phyloP scores from a whole-genome alignment of 1,140 invertebrate genomes.

The Rhopalosiphum maidis region DNA sequence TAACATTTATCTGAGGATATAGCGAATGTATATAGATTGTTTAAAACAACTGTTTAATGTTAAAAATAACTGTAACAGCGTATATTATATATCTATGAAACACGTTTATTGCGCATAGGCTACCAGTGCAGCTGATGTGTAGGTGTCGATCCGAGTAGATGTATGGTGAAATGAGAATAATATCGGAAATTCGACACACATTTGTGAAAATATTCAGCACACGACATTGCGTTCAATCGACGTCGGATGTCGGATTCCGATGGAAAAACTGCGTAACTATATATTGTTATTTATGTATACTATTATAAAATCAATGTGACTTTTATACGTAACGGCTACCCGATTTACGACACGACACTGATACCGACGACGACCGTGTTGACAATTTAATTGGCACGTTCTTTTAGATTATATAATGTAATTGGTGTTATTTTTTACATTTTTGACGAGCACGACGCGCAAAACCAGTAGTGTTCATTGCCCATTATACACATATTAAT shows the following conservation, averaged over 20 bases:
- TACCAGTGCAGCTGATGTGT: background rate
- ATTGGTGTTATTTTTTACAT: background rate
- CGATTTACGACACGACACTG: background rate
- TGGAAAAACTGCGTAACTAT: background rate
- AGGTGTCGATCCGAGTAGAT: background rate
- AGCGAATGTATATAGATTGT: no score
- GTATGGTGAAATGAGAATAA: background rate
- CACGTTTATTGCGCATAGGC: background rate
- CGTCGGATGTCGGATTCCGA: background rate
- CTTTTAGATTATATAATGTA: background rate
- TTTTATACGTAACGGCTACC: background rate
- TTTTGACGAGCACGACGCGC: background rate
- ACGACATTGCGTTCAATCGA: background rate
- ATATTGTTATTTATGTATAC: background rate
- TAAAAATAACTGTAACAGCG: no score
- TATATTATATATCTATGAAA: no score
- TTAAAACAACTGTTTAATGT: no score
- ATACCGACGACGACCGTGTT: background rate
- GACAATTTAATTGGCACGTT: constrained; percentile 9
- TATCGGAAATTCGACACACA: background rate
- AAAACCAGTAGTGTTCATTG: background rate
- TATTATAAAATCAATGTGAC: background rate
- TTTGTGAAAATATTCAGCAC: background rate
- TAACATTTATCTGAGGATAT: no score
- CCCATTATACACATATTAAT: background rate